Evolutionary conservation across 2,888 invertebrate genomes (phyloP).

Genomic region (Xylota segnis): DNA sequence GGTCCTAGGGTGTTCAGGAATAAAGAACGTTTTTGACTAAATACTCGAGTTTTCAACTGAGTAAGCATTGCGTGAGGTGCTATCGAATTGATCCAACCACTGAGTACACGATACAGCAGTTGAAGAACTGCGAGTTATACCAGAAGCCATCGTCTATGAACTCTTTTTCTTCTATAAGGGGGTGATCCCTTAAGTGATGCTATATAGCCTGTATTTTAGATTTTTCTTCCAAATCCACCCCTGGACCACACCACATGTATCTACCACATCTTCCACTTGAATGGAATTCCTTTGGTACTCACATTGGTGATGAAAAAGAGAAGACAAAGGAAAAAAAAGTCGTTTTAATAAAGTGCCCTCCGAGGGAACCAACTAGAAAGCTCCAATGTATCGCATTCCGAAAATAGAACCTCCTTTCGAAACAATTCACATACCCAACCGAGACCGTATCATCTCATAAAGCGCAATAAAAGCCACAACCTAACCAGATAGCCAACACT

Average conservation of each 20-base stretch:
- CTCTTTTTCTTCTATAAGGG: too few relatives aligned
- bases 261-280: slow-evolving; percentile 21
- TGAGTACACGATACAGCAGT: too few relatives aligned
- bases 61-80: too few relatives aligned
- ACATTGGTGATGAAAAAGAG: not conserved
- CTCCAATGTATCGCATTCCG: slow-evolving; percentile 18
- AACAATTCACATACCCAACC: slow-evolving; percentile 19
- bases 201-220: too few relatives aligned
- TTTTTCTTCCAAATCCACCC: slow-evolving; percentile 8
- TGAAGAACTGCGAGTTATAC: too few relatives aligned
- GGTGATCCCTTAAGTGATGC: too few relatives aligned
- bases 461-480: not conserved
- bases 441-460: slow-evolving; percentile 17
- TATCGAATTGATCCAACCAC: too few relatives aligned
- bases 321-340: not conserved
- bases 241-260: slow-evolving; percentile 19
- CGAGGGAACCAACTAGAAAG: not conserved
- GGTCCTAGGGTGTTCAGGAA: too few relatives aligned
- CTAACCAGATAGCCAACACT: slow-evolving; percentile 18
- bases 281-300: not conserved
- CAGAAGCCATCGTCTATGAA: too few relatives aligned
- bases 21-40: too few relatives aligned
- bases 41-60: too few relatives aligned
- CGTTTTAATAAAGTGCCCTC: slow-evolving; percentile 24
- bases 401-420: slow-evolving; percentile 1